Evolutionary conservation across 2,797 vertebrate species (phyloP).

Genomic region (Jordanella pulchra): DNA sequence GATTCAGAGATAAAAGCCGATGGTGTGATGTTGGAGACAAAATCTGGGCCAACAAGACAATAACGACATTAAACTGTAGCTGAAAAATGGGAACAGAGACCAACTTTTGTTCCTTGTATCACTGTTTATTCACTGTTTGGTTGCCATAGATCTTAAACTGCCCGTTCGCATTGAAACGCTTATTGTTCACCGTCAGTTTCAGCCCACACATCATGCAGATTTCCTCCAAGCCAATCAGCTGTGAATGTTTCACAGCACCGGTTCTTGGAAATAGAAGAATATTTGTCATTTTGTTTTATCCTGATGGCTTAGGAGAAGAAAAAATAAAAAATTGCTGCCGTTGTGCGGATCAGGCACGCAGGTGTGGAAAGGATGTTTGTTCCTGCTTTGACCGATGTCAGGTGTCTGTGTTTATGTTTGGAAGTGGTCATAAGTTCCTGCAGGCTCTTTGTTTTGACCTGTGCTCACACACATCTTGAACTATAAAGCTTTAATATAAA

Average conservation of each 20-base stretch:
- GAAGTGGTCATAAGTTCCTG: conserved; percentile 16
- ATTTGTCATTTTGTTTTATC: conserved; percentile 49
- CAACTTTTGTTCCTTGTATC: conserved; percentile 51
- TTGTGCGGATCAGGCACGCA: conserved; percentile 18
- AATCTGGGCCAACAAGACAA: conserved; percentile 53
- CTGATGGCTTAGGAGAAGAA: conserved; percentile 21
- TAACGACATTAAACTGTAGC: conserved; percentile 45
- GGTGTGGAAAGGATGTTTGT: conserved; percentile 37
- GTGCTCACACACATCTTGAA: conserved; percentile 7
- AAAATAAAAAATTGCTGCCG: neutral
- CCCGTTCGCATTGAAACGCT: conserved; percentile 47
- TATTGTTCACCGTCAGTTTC: conserved; percentile 55
- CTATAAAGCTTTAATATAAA: conserved; percentile 23
- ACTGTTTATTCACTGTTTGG: conserved; percentile 63
- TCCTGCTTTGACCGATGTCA: conserved; percentile 29
- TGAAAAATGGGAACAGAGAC: conserved; percentile 39
- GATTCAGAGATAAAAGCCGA: conserved; percentile 46
- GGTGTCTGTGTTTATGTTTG: conserved; percentile 21
- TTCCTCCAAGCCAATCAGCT: conserved; percentile 46
- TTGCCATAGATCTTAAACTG: conserved; percentile 65
- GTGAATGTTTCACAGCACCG: conserved; percentile 34
- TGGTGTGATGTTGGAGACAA: conserved; percentile 28
- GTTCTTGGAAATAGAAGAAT: conserved; percentile 39
- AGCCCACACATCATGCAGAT: conserved; percentile 62
- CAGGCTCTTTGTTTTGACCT: conserved; percentile 6